These are phyloP conservation scores for Ochropleura plecta DNA, from an alignment of 2,888 invertebrate genomes.

Conservation along the genomic window DNA sequence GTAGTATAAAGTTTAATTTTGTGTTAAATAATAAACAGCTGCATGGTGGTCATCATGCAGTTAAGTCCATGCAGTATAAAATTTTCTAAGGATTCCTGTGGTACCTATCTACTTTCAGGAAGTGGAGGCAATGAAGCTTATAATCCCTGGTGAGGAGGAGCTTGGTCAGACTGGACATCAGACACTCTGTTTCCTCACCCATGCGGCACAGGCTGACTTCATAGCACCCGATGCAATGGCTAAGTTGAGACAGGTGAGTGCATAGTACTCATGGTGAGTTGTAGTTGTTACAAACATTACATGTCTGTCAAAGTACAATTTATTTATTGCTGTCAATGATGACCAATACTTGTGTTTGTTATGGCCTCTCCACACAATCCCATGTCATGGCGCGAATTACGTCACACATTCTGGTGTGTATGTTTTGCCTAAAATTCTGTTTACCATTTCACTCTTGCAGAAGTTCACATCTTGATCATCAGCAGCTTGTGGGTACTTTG, in stretches of 20 bases:
- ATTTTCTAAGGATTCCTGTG: too few relatives aligned
- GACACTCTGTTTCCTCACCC: conserved; percentile 97
- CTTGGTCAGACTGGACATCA: conserved; percentile 97
- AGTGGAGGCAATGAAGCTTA: conserved; percentile 96
- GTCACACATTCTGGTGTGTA: not conserved
- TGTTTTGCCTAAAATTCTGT: not conserved
- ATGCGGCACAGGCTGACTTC: conserved; percentile 97
- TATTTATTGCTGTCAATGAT: not conserved
- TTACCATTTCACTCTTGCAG: not conserved
- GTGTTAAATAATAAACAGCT: not conserved
- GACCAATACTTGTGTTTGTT: not conserved
- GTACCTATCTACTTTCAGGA: conserved; percentile 92
- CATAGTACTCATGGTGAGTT: conserved; percentile 41
- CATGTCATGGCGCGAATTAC: not conserved
- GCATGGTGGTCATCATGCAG: not conserved
- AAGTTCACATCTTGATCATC: not conserved
- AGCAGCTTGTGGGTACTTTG: not conserved
- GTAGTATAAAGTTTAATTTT: not conserved
- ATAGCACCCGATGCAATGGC: conserved; percentile 99
- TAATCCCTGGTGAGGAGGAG: conserved; percentile 98
- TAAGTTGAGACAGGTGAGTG: conserved; percentile 97
- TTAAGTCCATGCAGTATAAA: not conserved
- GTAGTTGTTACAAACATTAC: not conserved
- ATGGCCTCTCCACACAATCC: not conserved
- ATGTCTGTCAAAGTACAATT: conserved; percentile 5